A percentile compares a stretch with the other conserved stretches of the same genome.
These are phyloP conservation scores for Hoplostethus mediterraneus DNA, from an alignment of 2,797 vertebrate species.

Conservation along the genomic window DNA sequence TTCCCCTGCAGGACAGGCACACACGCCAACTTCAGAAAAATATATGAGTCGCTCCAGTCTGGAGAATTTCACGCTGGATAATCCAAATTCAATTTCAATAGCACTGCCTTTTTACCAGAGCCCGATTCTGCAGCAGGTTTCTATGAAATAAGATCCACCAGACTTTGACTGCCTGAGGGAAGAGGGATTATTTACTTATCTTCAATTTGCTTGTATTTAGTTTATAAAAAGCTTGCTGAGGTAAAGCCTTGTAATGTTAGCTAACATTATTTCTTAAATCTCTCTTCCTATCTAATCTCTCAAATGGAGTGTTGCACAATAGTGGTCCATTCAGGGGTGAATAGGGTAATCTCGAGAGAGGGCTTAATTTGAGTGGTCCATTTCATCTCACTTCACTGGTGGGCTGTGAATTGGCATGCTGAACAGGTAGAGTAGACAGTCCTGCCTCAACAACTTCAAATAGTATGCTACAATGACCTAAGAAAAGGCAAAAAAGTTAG, in stretches of 20 bases:
- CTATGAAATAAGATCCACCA: conserved; percentile 82
- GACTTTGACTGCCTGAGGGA: conserved; percentile 79
- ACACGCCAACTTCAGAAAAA: conserved; percentile 83
- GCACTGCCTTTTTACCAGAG: conserved; percentile 79
- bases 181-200: conserved; percentile 86
- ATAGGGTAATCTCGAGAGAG: conserved; percentile 58
- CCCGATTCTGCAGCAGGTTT: conserved; percentile 80
- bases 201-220: conserved; percentile 86
- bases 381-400: conserved; percentile 54
- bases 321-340: conserved; percentile 52
- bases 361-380: conserved; percentile 66
- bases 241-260: conserved; percentile 84
- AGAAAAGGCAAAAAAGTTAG: conserved; percentile 48
- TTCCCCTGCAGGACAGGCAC: conserved; percentile 84
- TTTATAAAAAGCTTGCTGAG: conserved; percentile 82
- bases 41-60: conserved; percentile 81
- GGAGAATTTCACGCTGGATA: conserved; percentile 86
- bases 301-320: conserved; percentile 70
- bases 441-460: conserved; percentile 44
- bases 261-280: conserved; percentile 78
- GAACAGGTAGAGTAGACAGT: conserved; percentile 51
- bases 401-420: conserved; percentile 36
- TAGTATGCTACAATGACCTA: conserved; percentile 43
- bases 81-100: conserved; percentile 87
- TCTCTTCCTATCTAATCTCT: conserved; percentile 78